phyloP scores from a whole-genome alignment of 2,113 vertebrate species.

The Podarcis raffonei region DNA sequence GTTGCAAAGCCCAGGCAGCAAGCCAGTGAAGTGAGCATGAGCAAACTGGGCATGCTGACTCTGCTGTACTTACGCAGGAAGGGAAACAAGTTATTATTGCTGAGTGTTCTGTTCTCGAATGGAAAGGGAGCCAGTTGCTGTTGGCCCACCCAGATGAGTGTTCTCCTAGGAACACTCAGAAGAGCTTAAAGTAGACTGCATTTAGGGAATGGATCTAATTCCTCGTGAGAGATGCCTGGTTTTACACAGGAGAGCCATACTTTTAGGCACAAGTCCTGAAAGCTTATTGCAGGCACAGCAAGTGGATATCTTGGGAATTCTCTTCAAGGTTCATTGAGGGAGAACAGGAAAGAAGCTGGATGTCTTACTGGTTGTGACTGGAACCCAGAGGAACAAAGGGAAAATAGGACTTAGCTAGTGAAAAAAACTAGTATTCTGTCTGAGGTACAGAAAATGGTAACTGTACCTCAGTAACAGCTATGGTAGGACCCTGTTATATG shows the following conservation, averaged over 20 bases:
- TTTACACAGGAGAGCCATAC: background rate
- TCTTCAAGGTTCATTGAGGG: background rate
- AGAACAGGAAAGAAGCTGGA: background rate
- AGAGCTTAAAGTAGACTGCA: background rate
- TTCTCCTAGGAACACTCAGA: background rate
- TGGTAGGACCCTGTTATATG: background rate
- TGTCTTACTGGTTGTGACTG: background rate
- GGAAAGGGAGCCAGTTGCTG: background rate
- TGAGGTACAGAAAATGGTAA: no score
- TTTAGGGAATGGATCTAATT: conserved; percentile 1
- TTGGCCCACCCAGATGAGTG: background rate
- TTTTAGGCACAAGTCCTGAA: background rate
- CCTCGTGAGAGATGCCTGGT: background rate
- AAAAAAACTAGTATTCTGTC: background rate
- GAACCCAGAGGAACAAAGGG: background rate
- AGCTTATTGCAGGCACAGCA: background rate
- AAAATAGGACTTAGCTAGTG: background rate
- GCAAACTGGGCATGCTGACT: background rate
- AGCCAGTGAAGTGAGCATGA: background rate
- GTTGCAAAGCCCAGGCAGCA: background rate
- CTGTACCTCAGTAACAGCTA: background rate
- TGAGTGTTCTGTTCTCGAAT: conserved; percentile 2
- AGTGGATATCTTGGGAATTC: background rate
- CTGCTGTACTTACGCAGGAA: background rate
- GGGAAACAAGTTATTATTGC: background rate